These are phyloP conservation scores for Euclidia mi DNA, from an alignment of 2,888 invertebrate genomes.

Conservation along the genomic window DNA sequence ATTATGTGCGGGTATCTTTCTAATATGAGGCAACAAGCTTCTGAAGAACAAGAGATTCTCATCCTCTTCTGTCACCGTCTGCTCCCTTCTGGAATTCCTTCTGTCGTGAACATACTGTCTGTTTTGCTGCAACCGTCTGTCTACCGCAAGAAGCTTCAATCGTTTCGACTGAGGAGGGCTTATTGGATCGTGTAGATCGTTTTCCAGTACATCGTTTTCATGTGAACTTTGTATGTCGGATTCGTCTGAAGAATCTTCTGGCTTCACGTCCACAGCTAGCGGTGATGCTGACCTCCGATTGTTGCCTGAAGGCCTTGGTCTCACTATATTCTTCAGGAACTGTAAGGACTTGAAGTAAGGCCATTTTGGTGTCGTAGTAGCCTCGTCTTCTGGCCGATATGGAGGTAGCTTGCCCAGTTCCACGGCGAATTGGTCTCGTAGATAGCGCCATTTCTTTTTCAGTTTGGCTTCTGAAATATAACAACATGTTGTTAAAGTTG, in stretches of 20 bases:
- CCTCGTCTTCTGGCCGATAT: neutral
- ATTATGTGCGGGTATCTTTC: neutral
- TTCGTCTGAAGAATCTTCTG: neutral
- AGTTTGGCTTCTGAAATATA: slow-evolving; percentile 4
- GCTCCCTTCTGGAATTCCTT: neutral
- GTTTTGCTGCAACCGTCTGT: neutral
- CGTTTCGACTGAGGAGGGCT: neutral
- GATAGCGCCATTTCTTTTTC: slow-evolving; percentile 3
- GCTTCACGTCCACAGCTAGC: neutral
- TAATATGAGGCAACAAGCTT: slow-evolving; percentile 4
- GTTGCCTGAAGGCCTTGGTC: neutral
- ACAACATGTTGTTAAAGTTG: neutral
- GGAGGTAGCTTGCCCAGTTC: slow-evolving; percentile 1
- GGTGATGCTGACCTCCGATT: neutral
- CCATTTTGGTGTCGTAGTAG: neutral
- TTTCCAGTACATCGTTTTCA: neutral
- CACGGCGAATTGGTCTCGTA: slow-evolving; percentile 4
- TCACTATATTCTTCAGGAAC: neutral
- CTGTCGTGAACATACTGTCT: neutral
- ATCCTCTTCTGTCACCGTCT: neutral
- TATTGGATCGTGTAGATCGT: neutral
- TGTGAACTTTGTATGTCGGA: neutral
- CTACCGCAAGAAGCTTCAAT: neutral
- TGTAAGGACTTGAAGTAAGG: slow-evolving; percentile 4
- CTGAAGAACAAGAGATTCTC: slow-evolving; percentile 8